phyloP scores from a whole-genome alignment of 2,888 invertebrate species.

The Neuroscelio doddi region DNA sequence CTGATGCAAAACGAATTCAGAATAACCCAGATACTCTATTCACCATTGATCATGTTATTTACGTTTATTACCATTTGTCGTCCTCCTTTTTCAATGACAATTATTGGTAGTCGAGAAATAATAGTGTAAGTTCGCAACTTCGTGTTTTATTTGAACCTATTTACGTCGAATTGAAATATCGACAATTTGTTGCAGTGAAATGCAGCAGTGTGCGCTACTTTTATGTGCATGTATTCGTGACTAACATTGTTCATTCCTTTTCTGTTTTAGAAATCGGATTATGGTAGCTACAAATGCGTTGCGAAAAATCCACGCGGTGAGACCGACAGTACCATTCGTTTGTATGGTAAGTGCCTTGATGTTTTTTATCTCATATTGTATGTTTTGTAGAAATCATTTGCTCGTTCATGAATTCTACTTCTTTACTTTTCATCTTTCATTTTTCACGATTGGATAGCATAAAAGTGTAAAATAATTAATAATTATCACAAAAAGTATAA shows the following conservation, averaged over 20 bases:
- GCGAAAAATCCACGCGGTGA: slow-evolving; percentile 94
- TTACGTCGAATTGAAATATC: slow-evolving; percentile 41
- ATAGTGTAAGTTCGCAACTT: slow-evolving; percentile 38
- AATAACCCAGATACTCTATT: neutral
- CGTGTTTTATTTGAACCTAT: slow-evolving; percentile 39
- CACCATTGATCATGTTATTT: slow-evolving; percentile 35
- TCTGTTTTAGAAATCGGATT: slow-evolving; percentile 79
- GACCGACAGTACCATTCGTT: slow-evolving; percentile 90
- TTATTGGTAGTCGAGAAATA: slow-evolving; percentile 40
- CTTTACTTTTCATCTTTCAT: too few species aligned
- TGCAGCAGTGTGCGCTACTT: slow-evolving; percentile 22
- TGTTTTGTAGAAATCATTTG: too few species aligned
- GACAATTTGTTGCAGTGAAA: slow-evolving; percentile 40
- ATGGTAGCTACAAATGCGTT: slow-evolving; percentile 90
- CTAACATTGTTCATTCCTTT: slow-evolving; percentile 29
- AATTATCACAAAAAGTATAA: too few species aligned
- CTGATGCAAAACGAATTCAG: slow-evolving; percentile 15
- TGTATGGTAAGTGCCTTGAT: slow-evolving; percentile 91
- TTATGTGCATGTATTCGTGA: slow-evolving; percentile 27
- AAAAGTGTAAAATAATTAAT: too few species aligned
- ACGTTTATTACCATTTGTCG: slow-evolving; percentile 29
- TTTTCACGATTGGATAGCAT: too few species aligned
- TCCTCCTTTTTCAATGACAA: slow-evolving; percentile 26
- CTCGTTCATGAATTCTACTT: too few species aligned
- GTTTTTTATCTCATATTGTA: too few species aligned